Base-by-base conservation (phyloP, 2,888 invertebrate species). In the Clunio marinus region DNA sequence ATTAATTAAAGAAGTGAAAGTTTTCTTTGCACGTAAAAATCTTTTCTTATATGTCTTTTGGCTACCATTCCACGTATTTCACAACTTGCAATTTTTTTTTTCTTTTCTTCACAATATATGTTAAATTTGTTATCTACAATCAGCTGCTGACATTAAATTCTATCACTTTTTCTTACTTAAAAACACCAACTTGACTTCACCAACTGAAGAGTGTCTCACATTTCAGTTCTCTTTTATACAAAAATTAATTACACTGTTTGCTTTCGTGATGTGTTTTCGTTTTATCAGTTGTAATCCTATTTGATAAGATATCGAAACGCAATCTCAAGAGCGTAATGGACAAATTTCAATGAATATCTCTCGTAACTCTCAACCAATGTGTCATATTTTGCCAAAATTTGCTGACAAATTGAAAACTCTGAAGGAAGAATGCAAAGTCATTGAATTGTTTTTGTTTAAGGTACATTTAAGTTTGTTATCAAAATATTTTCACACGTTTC, bases 221-320 rank as follows among this genome's bases (percentile, higher is more conserved):
- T 5, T 22, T 17, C 32, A 3, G 22, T 3, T 17, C 5, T 22
- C 51, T 17, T 51, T 51, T 51, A 51, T 51, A 51, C 7, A 22
- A 5, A 8, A 13, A 3, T 7, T n/a, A 51, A 51, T n/a, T 51
- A 22, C 7, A 2, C 4, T 2, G 51, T 51, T 51, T 51, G 51
- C 22, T 51, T 51, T 51, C 17, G 51, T 51, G 51, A 3, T 17
- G 5, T 22, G 51, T 51, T n/a, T n/a, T n/a, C n/a, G n/a, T n/a
- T n/a, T n/a, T 51, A 51, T 51, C 51, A 17, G 7, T 2, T 4
- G 13, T 51, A 51, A 51, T 22, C 22, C 22, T 8, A 7, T 22
- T 51, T n/a, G 51, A 51, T 51, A 51, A 51, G 51, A 22, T 51
- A 32, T 32, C 35, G 13, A n/a, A n/a, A n/a, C n/a, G n/a, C n/a